Conservation (phyloP, 2,888 invertebrate genomes). For the Caenorhabditis sp. region DNA sequence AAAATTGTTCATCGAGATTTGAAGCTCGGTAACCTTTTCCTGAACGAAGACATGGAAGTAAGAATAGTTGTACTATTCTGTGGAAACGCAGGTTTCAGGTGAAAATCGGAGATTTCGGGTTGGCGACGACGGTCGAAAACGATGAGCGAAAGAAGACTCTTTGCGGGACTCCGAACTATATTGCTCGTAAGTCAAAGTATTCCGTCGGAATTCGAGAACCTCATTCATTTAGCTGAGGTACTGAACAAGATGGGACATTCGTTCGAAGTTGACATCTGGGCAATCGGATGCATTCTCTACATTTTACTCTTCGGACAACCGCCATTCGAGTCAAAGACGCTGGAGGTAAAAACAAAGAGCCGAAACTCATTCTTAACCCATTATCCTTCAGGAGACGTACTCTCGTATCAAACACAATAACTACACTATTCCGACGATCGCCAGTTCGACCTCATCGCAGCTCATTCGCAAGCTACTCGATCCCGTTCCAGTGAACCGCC, state of each 20-base stretch:
- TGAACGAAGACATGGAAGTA: conserved; percentile 87
- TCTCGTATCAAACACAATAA: conserved; percentile 94
- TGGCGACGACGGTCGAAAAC: conserved; percentile 94
- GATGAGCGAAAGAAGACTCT: conserved; percentile 90
- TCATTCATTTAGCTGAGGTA: conserved; percentile 84
- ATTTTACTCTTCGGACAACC: conserved; percentile 97
- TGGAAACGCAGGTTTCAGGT: conserved; percentile 29
- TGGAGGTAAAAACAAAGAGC: too few relatives aligned
- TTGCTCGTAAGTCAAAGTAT: conserved; percentile 84
- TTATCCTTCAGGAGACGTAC: conserved; percentile 88
- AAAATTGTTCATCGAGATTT: conserved; percentile 97
- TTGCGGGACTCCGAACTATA: conserved; percentile 99
- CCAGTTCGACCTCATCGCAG: conserved; percentile 73
- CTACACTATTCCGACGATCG: conserved; percentile 84
- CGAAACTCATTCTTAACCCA: neutral
- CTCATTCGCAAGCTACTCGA: conserved; percentile 81
- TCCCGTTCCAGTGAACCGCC: conserved; percentile 81
- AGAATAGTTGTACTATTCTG: neutral
- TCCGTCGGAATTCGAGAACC: neutral
- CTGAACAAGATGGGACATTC: conserved; percentile 96
- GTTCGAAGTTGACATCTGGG: conserved; percentile 99
- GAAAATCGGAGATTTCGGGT: conserved; percentile 98
- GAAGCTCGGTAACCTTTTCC: conserved; percentile 96
- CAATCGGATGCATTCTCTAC: conserved; percentile 86
- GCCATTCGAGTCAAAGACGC: conserved; percentile 95